phyloP scores from a whole-genome alignment of 2,888 invertebrate species.

The Folsomia manolachei region DNA sequence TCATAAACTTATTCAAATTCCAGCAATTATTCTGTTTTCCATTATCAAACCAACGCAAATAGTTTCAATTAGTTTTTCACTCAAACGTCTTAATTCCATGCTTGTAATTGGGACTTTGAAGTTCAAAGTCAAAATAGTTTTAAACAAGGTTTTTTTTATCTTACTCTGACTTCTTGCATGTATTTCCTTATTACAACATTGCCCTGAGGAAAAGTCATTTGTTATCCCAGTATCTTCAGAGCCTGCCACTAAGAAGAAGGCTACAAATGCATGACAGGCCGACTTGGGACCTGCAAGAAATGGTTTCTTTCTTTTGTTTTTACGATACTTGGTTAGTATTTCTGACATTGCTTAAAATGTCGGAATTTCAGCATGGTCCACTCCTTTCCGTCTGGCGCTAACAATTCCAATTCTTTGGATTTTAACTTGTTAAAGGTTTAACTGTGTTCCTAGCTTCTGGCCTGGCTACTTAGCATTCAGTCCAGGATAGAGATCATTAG shows the following conservation, averaged over 20 bases:
- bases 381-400: no score
- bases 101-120: background rate
- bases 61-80: no score
- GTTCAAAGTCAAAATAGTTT: no score
- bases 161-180: background rate
- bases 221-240: background rate
- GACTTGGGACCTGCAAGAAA: background rate
- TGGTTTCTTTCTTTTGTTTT: background rate
- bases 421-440: no score
- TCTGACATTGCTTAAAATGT: background rate
- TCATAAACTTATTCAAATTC: no score
- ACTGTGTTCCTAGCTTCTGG: no score
- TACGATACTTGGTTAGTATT: background rate
- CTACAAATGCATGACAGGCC: slow-evolving; percentile 3
- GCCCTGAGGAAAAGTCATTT: slow-evolving; percentile 8
- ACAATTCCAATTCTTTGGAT: no score
- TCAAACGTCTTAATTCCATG: no score
- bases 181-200: background rate
- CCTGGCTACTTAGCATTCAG: slow-evolving; percentile 22
- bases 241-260: slow-evolving; percentile 2
- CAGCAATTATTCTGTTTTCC: no score
- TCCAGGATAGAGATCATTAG: slow-evolving; percentile 19
- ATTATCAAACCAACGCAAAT: no score
- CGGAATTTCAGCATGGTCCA: background rate
- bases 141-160: background rate